These are phyloP conservation scores for Hydrozoanthus gracilis DNA, from an alignment of 92 coral and sea anemone species.

Conservation along the genomic window DNA sequence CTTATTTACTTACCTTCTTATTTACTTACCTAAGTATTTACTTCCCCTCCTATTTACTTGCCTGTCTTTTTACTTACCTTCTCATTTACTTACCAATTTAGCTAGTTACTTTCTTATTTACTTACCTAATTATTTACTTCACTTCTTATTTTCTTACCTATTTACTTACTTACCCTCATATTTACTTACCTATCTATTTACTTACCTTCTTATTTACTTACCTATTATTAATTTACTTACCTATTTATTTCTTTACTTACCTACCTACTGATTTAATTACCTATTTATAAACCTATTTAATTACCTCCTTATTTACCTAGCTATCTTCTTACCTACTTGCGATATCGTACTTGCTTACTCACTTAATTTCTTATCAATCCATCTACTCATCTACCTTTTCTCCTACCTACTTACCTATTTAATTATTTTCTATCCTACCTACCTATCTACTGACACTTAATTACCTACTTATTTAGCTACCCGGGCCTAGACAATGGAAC, in stretches of 20 bases:
- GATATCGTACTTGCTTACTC: background rate
- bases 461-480: background rate
- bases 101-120: background rate
- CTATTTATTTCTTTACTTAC: too few species aligned
- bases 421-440: background rate
- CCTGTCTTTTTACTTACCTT: background rate
- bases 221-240: too few species aligned
- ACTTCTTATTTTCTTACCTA: too few species aligned
- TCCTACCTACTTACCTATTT: background rate
- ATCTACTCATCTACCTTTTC: background rate
- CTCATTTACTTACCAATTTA: background rate
- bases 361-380: background rate
- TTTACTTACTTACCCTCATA: background rate
- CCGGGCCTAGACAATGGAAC: too few species aligned
- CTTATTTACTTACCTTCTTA: background rate
- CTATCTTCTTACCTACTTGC: background rate
- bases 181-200: background rate
- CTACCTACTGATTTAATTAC: background rate
- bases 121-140: background rate
- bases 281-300: background rate
- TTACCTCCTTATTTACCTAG: background rate
- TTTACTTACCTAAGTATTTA: background rate
- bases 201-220: background rate
- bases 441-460: background rate
- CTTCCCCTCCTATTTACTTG: background rate